phyloP scores from a whole-genome alignment of 2,888 invertebrate genomes.

The Eupithecia subfuscata region DNA sequence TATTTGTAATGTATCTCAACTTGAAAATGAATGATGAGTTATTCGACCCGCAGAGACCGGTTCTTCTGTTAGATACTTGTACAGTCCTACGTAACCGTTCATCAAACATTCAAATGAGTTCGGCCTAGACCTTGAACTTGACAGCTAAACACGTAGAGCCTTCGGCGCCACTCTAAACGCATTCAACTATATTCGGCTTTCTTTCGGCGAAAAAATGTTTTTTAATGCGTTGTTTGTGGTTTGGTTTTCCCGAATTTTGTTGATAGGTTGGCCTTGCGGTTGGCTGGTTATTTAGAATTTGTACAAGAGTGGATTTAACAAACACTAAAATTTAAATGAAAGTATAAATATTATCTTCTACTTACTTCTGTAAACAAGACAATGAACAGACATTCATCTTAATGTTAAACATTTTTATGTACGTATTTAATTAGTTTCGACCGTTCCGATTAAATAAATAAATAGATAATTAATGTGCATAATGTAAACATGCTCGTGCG shows the following conservation, averaged over 20 bases:
- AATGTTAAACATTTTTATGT: background rate
- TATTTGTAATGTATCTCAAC: background rate
- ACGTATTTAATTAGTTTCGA: background rate
- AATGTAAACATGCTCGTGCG: background rate
- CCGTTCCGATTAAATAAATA: slow-evolving; percentile 1
- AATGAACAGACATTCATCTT: background rate
- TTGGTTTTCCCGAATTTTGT: background rate
- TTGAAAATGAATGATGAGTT: background rate
- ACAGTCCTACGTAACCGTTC: background rate
- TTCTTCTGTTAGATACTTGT: background rate
- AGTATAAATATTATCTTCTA: too few species aligned
- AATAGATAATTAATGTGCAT: background rate
- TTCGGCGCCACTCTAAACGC: background rate
- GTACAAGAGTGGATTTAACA: background rate
- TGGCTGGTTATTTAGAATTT: background rate
- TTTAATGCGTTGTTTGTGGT: background rate
- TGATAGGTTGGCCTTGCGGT: background rate
- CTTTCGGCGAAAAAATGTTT: background rate
- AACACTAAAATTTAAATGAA: too few species aligned
- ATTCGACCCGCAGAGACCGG: background rate
- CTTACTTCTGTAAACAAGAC: too few species aligned
- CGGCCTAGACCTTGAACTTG: slow-evolving; percentile 4
- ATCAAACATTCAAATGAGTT: background rate
- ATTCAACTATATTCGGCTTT: background rate
- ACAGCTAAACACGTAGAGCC: background rate